Base-by-base conservation (phyloP, 2,888 invertebrate species). In the Lordiphosa fenestrarum region DNA sequence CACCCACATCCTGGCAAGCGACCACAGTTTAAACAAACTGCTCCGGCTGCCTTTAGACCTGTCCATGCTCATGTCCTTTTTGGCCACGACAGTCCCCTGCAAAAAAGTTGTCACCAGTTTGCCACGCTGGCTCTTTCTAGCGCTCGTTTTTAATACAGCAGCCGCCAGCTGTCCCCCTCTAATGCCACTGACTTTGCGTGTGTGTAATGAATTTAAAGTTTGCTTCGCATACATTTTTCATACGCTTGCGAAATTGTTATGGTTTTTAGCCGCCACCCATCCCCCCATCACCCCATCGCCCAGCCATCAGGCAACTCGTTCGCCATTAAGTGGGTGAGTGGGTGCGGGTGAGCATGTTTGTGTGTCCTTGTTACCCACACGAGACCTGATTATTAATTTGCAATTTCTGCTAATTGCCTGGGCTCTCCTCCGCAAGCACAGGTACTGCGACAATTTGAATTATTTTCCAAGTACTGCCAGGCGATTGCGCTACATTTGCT, bases 331-430 rank as follows among this genome's bases (percentile, higher is more conserved):
- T 75, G 80, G 61, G 69, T 65, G 77, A 33, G 23, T 25, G 48
- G 38, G 53, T 53, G 25, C 25, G 25, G 25, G 64, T 58, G 73
- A 59, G 69, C 63, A 66, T 65, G 44, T 37, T 66, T 66, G 49
- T 56, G 47, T 73, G 75, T 71, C 85, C 76, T 85, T 83, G 64
- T 47, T 53, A 69, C 47, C 62, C 69, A 64, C 73, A 71, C 66
- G 85, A 63, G 69, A 84, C 62, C 61, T 64, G 86, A 80, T 77
- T 77, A 83, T 77, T 83, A 77, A 77, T 77, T 85, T 77, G 77
- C 77, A 85, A 85, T 85, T 85, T 64, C 73, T 83, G 66, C 85
- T 77, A 77, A 77, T 77, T 85, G 84, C 9, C 41, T 15, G 2
- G 39, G 3, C 44, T 5, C 39, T 23, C 5, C 15, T 37, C 36